Conservation (phyloP, 2,113 vertebrate species). For the Ctenodactylus gundi region DNA sequence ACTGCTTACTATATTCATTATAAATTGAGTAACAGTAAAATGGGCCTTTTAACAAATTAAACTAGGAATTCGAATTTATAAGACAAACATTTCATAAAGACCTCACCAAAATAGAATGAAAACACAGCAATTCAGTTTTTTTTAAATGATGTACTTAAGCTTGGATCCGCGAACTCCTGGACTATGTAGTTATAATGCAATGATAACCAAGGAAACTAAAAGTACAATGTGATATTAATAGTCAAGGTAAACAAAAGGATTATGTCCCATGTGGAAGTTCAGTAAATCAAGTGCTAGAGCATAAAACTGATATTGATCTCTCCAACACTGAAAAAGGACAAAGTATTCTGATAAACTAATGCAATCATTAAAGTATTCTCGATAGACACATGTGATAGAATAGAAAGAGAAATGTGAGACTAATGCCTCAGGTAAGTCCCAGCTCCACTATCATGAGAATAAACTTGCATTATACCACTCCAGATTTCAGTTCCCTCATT, state of each 20-base stretch:
- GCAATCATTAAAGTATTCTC: background rate
- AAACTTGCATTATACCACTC: background rate
- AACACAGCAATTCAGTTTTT: background rate
- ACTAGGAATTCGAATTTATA: background rate
- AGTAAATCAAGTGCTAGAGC: background rate
- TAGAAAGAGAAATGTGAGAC: background rate
- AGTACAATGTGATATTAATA: background rate
- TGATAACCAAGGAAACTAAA: background rate
- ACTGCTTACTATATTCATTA: background rate
- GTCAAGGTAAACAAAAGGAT: background rate
- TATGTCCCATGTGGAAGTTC: background rate
- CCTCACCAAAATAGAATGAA: background rate
- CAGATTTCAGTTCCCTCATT: background rate
- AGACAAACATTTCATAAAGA: constrained; percentile 32
- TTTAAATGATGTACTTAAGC: constrained; percentile 1
- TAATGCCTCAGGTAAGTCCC: background rate
- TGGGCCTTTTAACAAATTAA: background rate
- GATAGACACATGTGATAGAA: background rate
- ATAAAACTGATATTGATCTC: background rate
- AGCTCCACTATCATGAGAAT: background rate
- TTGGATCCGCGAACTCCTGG: background rate
- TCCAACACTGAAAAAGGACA: background rate
- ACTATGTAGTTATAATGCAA: background rate
- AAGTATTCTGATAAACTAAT: background rate
- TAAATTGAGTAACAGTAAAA: background rate